Percentiles rank a stretch among this genome's conserved stretches.
Evolutionary conservation across 2,888 invertebrate genomes (phyloP).

Genomic region (Noctua comes): DNA sequence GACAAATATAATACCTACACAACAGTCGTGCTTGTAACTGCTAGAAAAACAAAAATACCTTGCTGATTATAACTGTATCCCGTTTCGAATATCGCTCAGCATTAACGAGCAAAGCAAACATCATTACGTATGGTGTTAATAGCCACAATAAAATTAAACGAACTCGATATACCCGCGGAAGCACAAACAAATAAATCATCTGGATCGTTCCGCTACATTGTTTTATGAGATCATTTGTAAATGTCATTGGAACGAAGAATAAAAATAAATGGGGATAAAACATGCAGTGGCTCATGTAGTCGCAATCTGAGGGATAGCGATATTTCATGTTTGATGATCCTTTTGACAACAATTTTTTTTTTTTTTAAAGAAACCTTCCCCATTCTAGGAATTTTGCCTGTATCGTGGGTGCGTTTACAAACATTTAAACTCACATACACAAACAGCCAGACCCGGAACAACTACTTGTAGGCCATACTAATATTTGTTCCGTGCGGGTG

Average conservation of each 20-base stretch:
- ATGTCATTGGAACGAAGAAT: conserved; percentile 51
- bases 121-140: conserved; percentile 49
- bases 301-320: background rate
- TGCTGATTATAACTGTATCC: background rate
- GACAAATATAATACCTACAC: no score
- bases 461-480: no score
- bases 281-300: conserved; percentile 38
- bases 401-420: no score
- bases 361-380: no score
- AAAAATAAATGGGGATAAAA: conserved; percentile 40
- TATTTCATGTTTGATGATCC: background rate
- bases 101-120: conserved; percentile 34
- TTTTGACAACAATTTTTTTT: no score
- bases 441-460: no score
- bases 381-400: no score
- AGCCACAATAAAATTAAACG: conserved; percentile 42
- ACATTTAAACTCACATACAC: no score
- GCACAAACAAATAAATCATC: conserved; percentile 59
- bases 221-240: conserved; percentile 59
- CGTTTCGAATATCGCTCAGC: conserved; percentile 2
- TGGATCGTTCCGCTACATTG: conserved; percentile 47
- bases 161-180: conserved; percentile 45
- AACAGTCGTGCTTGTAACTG: background rate
- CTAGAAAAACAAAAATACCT: conserved; percentile 3
- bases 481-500: no score